phyloP scores from a whole-genome alignment of 2,888 invertebrate genomes.

The Cosmopolites sordidus region DNA sequence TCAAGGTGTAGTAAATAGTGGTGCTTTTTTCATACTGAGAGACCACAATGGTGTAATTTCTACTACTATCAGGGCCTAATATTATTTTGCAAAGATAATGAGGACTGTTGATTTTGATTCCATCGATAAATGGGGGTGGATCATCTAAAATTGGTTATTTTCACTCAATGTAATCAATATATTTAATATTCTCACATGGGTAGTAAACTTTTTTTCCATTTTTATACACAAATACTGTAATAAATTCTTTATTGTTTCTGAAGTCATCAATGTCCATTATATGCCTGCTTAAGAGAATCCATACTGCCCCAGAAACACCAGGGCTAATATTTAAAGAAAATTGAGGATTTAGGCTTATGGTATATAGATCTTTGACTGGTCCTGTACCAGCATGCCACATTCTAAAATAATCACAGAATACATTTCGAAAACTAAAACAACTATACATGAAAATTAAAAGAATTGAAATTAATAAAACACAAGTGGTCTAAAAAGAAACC shows the following conservation, averaged over 20 bases:
- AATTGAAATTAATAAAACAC: too few species aligned
- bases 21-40: slow-evolving; percentile 91
- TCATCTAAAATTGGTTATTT: slow-evolving; percentile 80
- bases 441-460: too few species aligned
- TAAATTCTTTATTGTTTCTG: slow-evolving; percentile 89
- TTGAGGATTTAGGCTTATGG: slow-evolving; percentile 90
- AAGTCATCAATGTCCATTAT: slow-evolving; percentile 93
- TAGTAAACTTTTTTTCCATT: slow-evolving; percentile 85
- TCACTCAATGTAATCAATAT: background rate
- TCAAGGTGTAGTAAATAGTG: slow-evolving; percentile 84
- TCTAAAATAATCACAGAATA: slow-evolving; percentile 50
- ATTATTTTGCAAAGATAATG: slow-evolving; percentile 89
- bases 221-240: slow-evolving; percentile 87
- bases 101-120: slow-evolving; percentile 92
- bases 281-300: slow-evolving; percentile 87
- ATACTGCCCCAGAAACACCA: slow-evolving; percentile 65
- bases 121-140: slow-evolving; percentile 87
- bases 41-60: slow-evolving; percentile 76
- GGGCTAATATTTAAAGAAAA: slow-evolving; percentile 70
- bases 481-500: too few species aligned
- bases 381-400: slow-evolving; percentile 86
- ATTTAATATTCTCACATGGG: slow-evolving; percentile 65
- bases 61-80: slow-evolving; percentile 58
- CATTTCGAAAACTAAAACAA: too few species aligned
- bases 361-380: slow-evolving; percentile 86